Evolutionary conservation across 2,888 invertebrate species (phyloP).

Genomic region (Tetragonula carbonaria): DNA sequence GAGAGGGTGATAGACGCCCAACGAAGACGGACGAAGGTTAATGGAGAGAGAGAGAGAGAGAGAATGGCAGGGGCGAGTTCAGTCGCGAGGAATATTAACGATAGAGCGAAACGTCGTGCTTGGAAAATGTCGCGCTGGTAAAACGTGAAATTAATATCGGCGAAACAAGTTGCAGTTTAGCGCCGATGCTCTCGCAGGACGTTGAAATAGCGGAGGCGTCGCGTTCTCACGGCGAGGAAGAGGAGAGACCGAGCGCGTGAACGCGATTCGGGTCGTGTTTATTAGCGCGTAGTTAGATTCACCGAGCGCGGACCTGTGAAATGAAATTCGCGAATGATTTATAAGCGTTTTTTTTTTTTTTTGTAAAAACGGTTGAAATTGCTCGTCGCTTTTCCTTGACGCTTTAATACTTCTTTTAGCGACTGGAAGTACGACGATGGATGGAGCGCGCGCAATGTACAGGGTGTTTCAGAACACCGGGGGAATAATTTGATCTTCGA

Average conservation of each 20-base stretch:
- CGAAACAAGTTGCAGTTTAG: background rate
- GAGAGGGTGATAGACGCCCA: slow-evolving; percentile 35
- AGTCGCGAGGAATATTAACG: slow-evolving; percentile 16
- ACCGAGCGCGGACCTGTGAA: background rate
- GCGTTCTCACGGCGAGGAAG: no score
- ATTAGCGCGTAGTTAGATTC: slow-evolving; percentile 17
- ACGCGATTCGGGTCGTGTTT: background rate
- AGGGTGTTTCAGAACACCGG: no score
- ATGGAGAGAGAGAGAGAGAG: no score
- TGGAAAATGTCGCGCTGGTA: background rate
- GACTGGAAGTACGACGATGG: background rate
- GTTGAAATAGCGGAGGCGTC: background rate
- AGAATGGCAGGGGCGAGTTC: background rate
- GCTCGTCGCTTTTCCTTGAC: slow-evolving; percentile 9
- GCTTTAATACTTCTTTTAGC: slow-evolving; percentile 23
- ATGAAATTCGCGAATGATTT: slow-evolving; percentile 46
- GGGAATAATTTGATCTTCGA: no score
- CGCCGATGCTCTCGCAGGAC: background rate
- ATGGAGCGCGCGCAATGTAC: background rate
- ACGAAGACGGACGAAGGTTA: no score
- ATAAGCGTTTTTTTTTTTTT: background rate
- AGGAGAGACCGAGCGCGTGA: background rate
- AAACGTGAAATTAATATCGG: slow-evolving; percentile 26
- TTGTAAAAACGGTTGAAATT: slow-evolving; percentile 20
- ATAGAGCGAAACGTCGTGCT: slow-evolving; percentile 27